Percentiles rank a stretch among this genome's conserved stretches.
These are phyloP conservation scores for Aphelocoma coerulescens DNA, from an alignment of 2,113 vertebrate genomes.

Conservation along the genomic window DNA sequence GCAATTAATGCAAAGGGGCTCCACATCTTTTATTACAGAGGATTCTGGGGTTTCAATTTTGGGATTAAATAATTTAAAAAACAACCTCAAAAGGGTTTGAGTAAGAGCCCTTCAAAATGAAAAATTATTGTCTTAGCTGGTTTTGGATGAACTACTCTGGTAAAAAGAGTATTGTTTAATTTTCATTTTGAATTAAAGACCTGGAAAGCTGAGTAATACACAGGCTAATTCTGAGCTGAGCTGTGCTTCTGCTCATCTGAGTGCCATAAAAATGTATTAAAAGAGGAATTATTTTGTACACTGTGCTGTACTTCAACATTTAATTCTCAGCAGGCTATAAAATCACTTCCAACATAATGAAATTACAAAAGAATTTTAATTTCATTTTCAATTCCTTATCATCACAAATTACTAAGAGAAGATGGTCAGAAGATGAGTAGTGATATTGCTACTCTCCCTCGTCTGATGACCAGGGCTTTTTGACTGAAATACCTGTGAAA, in stretches of 20 bases:
- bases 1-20: conserved; percentile 15
- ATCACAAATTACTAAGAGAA: conserved; percentile 64
- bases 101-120: conserved; percentile 55
- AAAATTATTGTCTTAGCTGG: conserved; percentile 64
- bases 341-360: conserved; percentile 73
- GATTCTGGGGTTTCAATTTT: conserved; percentile 34
- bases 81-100: conserved; percentile 33
- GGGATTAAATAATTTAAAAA: conserved; percentile 57
- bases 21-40: conserved; percentile 28
- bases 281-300: conserved; percentile 77
- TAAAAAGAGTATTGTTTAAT: conserved; percentile 76
- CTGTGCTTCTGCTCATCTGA: conserved; percentile 55
- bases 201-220: conserved; percentile 66
- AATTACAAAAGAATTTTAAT: conserved; percentile 77
- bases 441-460: background rate
- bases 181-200: conserved; percentile 75
- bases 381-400: conserved; percentile 69
- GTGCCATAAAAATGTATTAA: conserved; percentile 71
- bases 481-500: conserved; percentile 10
- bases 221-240: conserved; percentile 64
- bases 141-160: conserved; percentile 50
- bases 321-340: conserved; percentile 71
- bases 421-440: conserved; percentile 37
- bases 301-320: conserved; percentile 53
- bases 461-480: background rate